Evolutionary conservation across 2,113 vertebrate genomes (phyloP).

Genomic region (Nothocercus nigrocapillus): DNA sequence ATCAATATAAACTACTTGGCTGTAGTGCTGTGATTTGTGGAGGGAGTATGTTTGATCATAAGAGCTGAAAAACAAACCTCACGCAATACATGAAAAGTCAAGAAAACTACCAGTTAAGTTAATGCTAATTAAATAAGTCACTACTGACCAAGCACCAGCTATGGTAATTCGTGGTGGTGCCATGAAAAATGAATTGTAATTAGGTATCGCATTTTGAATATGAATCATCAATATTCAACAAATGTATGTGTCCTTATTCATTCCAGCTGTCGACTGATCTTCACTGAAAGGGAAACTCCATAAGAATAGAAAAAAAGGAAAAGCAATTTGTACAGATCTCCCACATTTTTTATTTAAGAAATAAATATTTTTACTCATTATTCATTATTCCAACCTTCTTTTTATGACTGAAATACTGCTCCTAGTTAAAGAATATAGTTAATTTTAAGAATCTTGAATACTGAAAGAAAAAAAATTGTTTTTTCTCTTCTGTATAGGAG

Average conservation of each 20-base stretch:
- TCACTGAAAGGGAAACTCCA: neutral
- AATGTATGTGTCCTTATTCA: neutral
- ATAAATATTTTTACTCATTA: neutral
- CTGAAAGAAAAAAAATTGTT: neutral
- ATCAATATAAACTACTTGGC: neutral
- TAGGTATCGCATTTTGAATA: conserved; percentile 21
- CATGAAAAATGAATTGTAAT: conserved; percentile 48
- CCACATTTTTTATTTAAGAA: neutral
- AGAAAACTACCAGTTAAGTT: neutral
- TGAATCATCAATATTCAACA: conserved; percentile 22
- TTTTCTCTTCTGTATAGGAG: neutral
- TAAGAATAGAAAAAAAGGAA: neutral
- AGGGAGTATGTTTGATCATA: neutral
- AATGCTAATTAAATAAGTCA: neutral
- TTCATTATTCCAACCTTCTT: neutral
- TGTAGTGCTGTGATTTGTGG: neutral
- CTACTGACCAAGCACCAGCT: conserved; percentile 10
- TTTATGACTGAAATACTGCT: neutral
- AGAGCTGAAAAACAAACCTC: neutral
- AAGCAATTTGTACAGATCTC: neutral
- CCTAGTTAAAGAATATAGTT: neutral
- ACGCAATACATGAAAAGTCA: neutral
- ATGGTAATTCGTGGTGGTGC: neutral
- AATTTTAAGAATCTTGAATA: neutral
- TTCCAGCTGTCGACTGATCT: neutral